Conservation (phyloP, 1,140 invertebrate genomes). For the Drosophila arawakana region DNA sequence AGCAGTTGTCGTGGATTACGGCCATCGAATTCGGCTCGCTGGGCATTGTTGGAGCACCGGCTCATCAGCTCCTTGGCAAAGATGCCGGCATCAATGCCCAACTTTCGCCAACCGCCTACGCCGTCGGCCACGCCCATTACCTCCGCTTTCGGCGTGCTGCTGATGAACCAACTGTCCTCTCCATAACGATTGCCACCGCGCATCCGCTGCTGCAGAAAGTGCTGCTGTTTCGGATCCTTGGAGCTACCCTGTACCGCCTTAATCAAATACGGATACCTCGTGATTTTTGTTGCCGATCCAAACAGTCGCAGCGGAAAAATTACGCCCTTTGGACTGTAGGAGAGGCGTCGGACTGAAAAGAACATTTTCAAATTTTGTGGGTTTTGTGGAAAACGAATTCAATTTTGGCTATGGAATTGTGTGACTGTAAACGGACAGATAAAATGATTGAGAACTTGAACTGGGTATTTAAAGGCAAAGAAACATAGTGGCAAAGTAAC, state of each 20-base stretch:
- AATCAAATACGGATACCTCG: constrained; percentile 42
- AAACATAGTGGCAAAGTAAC: neutral
- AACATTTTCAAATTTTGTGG: neutral
- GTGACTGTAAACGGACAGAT: neutral
- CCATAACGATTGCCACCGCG: constrained; percentile 34
- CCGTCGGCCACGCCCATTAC: constrained; percentile 66
- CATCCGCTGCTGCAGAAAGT: neutral
- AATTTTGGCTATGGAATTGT: neutral
- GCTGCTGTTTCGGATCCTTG: constrained; percentile 1
- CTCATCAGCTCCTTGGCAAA: constrained; percentile 63
- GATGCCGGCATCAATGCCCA: constrained; percentile 58
- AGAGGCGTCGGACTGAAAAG: neutral
- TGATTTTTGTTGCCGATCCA: neutral
- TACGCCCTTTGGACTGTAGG: neutral
- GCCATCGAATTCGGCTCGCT: constrained; percentile 40
- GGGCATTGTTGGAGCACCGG: constrained; percentile 30
- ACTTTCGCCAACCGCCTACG: constrained; percentile 56
- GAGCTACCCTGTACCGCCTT: constrained; percentile 56
- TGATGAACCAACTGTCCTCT: constrained; percentile 64
- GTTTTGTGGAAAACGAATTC: neutral
- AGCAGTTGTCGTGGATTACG: constrained; percentile 41
- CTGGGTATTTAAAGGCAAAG: neutral
- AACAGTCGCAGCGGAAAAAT: neutral
- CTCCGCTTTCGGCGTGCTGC: constrained; percentile 54
- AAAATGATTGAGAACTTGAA: neutral